Percentiles rank a stretch among this genome's conserved stretches.
Conservation (phyloP, 2,888 invertebrate genomes). For the Diachrysia chrysitis region DNA sequence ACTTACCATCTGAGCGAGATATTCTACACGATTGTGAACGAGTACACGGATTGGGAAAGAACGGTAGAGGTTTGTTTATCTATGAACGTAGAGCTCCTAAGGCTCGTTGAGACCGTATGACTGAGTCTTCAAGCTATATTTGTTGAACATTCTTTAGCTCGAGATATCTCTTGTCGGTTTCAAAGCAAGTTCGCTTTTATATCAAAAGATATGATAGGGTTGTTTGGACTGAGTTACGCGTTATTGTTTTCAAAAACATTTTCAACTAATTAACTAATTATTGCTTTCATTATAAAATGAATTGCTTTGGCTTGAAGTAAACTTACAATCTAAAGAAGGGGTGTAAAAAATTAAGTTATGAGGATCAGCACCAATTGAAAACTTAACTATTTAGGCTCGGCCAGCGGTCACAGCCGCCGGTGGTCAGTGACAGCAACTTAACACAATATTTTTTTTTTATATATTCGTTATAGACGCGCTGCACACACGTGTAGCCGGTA, state of each 20-base stretch:
- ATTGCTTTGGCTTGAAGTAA: too few species aligned
- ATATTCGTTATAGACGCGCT: too few species aligned
- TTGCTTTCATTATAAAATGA: too few species aligned
- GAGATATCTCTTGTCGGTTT: background rate
- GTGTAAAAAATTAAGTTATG: too few species aligned
- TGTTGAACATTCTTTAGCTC: background rate
- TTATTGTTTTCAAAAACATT: background rate
- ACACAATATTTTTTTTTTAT: too few species aligned
- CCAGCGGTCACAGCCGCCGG: too few species aligned
- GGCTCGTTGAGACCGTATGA: background rate
- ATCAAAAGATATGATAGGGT: conserved; percentile 4
- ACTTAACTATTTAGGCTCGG: too few species aligned
- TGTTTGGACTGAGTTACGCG: conserved; percentile 12
- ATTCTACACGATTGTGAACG: conserved; percentile 98
- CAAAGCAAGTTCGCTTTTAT: background rate
- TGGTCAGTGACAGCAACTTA: too few species aligned
- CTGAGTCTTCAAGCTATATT: background rate
- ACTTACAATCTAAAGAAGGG: too few species aligned
- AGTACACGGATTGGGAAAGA: conserved; percentile 99
- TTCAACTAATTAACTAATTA: too few species aligned
- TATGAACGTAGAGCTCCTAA: conserved; percentile 55
- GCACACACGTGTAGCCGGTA: too few species aligned
- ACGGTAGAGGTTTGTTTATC: conserved; percentile 91
- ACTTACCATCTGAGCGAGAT: conserved; percentile 98
- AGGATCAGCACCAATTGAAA: too few species aligned